phyloP scores from a whole-genome alignment of 2,797 vertebrate species.

The Masticophis lateralis region DNA sequence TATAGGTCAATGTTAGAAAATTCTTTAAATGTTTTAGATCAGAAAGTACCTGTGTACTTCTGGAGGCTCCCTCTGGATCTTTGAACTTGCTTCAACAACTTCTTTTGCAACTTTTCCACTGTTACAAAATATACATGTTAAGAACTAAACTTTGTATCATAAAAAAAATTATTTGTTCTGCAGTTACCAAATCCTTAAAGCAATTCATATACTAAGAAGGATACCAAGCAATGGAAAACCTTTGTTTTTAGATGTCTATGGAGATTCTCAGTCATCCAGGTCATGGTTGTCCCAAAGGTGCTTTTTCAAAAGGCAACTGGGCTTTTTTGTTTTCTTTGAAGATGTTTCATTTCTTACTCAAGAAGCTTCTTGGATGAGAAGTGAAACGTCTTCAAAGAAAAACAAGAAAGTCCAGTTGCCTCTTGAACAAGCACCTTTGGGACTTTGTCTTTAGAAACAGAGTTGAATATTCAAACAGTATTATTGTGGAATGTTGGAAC shows the following conservation, averaged over 20 bases:
- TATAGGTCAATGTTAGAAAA: not conserved
- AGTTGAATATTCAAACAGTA: not conserved
- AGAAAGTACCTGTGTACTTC: conserved; percentile 85
- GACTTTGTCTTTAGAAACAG: not conserved
- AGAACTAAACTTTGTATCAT: not conserved
- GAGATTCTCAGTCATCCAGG: not conserved
- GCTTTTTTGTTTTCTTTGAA: too few relatives aligned
- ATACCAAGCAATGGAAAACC: not conserved
- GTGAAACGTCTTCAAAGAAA: too few relatives aligned
- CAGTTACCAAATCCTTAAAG: not conserved
- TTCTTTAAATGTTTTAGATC: not conserved
- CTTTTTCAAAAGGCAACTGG: not conserved
- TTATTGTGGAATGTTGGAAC: not conserved
- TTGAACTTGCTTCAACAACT: conserved; percentile 95
- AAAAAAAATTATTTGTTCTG: not conserved
- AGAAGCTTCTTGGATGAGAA: too few relatives aligned
- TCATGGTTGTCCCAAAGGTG: not conserved
- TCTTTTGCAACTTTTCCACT: conserved; percentile 97
- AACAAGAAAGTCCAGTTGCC: too few relatives aligned
- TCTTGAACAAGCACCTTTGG: too few relatives aligned
- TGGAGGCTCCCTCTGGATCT: conserved; percentile 93
- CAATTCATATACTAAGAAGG: not conserved
- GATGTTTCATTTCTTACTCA: too few relatives aligned
- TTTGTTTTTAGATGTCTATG: not conserved
- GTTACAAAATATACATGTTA: conserved; percentile 40